Evolutionary conservation across 1,140 invertebrate species (phyloP), one percentile per base, ranked within the genome.

Genomic region (Drosophila insularis): DNA sequence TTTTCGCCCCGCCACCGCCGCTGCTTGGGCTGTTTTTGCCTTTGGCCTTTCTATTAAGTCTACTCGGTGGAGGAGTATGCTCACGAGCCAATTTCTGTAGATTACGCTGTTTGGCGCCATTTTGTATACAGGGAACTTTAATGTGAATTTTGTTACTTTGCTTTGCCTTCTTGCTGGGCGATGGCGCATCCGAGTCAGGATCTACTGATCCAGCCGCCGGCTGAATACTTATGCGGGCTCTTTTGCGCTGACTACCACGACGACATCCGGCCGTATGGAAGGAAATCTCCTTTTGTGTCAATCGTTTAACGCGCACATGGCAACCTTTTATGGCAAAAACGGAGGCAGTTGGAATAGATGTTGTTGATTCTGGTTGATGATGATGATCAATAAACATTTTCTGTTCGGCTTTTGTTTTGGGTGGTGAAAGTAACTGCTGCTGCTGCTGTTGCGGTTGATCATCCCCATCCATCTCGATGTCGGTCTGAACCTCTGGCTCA

Each of bases 371-470:
- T 14, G 32, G 21, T 31, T 1, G 10, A 14, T 1, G 40, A 46
- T 43, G 27, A 31, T 87, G 68, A n/a, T n/a, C 46, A 11, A 50
- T 50, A 56, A 87, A 87, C 76, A 82, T 82, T 63, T 87, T 87
- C 17, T 87, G 79, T 40, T 82, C 50, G 0, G 69, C 84, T 69
- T 87, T 87, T 0, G 82, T 89, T 37, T 87, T 87, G 4, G 64
- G 77, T 4, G 72, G 68, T 8, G 14, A 37, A 21, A 39, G 10
- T 13, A 37, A 4, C 11, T 37, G 35, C 10, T 37, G 35, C 11
- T 13, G 17, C 35, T 37, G 58, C 21, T 13, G 10, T 40, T 27
- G 32, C 10, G 37, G 46, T 6, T 59, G 32, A 31, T 2, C 23
- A 11, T 37, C 19, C 14, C 7, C 8, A 21, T 21, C 27, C 17